phyloP scores from a whole-genome alignment of 2,888 invertebrate genomes.

The Barypeithes pellucidus region DNA sequence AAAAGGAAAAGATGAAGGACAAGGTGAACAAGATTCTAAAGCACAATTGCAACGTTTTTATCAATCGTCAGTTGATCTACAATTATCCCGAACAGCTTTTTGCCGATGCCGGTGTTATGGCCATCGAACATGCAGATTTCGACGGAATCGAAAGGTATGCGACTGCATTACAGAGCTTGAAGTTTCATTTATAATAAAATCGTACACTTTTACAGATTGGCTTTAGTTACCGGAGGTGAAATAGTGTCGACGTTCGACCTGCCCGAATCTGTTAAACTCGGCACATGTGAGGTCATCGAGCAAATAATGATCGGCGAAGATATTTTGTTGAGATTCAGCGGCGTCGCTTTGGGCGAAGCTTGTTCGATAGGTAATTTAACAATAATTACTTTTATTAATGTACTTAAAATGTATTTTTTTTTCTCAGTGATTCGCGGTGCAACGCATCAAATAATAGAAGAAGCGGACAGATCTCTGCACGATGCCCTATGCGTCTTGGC shows the following conservation, averaged over 20 bases:
- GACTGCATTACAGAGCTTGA: no score
- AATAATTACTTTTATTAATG: not conserved
- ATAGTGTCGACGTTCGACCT: constrained; percentile 98
- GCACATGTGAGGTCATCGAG: constrained; percentile 95
- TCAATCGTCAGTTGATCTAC: constrained; percentile 99
- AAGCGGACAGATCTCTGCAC: constrained; percentile 98
- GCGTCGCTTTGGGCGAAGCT: constrained; percentile 95
- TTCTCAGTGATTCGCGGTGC: constrained; percentile 91
- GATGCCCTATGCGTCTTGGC: constrained; percentile 98
- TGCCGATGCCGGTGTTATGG: constrained; percentile 98
- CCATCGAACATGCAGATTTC: constrained; percentile 99
- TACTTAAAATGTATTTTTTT: not conserved
- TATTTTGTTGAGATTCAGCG: constrained; percentile 93
- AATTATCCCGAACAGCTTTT: constrained; percentile 99
- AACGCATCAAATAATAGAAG: constrained; percentile 98
- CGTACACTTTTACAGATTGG: constrained; percentile 75
- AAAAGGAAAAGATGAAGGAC: constrained; percentile 99
- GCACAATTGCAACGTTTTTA: constrained; percentile 97
- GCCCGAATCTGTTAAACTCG: constrained; percentile 92
- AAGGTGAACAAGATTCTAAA: constrained; percentile 97
- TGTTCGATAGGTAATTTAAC: constrained; percentile 82
- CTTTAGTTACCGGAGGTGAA: constrained; percentile 96
- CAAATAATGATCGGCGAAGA: constrained; percentile 99
- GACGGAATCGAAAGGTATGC: constrained; percentile 93
- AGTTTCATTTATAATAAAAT: not conserved